Evolutionary conservation across 2,797 vertebrate genomes (phyloP).

Genomic region (Anas bernieri): DNA sequence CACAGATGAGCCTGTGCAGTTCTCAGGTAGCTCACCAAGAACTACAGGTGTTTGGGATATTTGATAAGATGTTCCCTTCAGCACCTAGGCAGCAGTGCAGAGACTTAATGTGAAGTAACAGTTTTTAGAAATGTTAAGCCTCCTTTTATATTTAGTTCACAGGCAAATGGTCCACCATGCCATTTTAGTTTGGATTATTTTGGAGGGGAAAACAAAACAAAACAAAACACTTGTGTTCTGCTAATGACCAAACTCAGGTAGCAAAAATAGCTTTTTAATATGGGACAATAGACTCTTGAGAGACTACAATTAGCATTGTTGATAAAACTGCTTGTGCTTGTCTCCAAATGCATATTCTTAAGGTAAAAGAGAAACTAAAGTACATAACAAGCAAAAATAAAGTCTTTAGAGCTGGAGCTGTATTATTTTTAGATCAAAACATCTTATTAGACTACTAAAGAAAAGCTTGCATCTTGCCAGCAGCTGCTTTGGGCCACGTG

Average conservation of each 20-base stretch:
- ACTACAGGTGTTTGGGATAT: background rate
- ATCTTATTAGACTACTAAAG: background rate
- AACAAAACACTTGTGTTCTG: background rate
- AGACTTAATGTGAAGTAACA: background rate
- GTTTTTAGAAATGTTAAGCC: background rate
- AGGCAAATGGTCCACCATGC: background rate
- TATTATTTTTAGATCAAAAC: conserved; percentile 38
- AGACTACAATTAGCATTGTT: background rate
- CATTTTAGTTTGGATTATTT: conserved; percentile 15
- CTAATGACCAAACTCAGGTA: background rate
- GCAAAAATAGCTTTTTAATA: conserved; percentile 11
- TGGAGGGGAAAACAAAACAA: background rate
- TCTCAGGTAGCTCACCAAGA: background rate
- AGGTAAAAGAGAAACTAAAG: conserved; percentile 3
- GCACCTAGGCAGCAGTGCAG: background rate
- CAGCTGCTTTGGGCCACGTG: background rate
- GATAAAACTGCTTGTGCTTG: background rate
- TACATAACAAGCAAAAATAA: background rate
- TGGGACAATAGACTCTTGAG: background rate
- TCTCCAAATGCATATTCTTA: background rate
- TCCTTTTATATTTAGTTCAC: background rate
- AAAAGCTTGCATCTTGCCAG: conserved; percentile 9
- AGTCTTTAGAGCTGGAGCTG: background rate
- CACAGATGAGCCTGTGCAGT: background rate
- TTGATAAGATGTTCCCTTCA: background rate